Percentiles rank a stretch among this genome's conserved stretches.
These are phyloP conservation scores for Andricus quercusramuli DNA, from an alignment of 2,888 invertebrate species.

Conservation along the genomic window DNA sequence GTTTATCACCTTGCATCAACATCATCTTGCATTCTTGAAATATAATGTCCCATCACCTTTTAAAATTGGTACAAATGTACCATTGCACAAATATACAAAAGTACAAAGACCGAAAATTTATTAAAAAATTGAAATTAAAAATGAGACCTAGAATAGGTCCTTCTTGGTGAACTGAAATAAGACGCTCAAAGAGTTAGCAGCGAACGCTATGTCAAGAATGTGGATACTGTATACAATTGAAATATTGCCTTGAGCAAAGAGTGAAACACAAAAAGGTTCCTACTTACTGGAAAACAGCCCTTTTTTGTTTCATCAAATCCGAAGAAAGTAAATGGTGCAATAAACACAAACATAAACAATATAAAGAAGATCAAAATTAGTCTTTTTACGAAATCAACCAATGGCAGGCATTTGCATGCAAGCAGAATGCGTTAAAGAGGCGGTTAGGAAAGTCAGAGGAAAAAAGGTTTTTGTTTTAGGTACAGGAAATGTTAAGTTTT, in stretches of 20 bases:
- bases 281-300: constrained; percentile 89
- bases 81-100: background rate
- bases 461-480: constrained; percentile 42
- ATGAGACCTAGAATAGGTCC: constrained; percentile 27
- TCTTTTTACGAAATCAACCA: constrained; percentile 76
- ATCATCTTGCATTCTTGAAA: background rate
- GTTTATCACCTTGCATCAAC: too few species aligned
- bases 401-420: constrained; percentile 78
- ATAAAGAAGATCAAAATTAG: constrained; percentile 84
- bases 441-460: constrained; percentile 58
- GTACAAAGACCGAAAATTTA: constrained; percentile 14
- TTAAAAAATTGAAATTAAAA: constrained; percentile 9
- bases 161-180: constrained; percentile 43
- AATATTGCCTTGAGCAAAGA: constrained; percentile 60
- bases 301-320: constrained; percentile 80
- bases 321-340: constrained; percentile 83
- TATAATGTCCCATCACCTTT: background rate
- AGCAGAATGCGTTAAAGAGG: constrained; percentile 78
- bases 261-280: constrained; percentile 76
- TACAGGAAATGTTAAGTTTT: constrained; percentile 47
- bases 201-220: constrained; percentile 33
- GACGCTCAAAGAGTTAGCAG: constrained; percentile 12
- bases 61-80: constrained; percentile 3
- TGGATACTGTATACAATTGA: constrained; percentile 24
- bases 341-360: constrained; percentile 84